phyloP scores from a whole-genome alignment of 2,888 invertebrate species.

The Andricus quercusramuli region DNA sequence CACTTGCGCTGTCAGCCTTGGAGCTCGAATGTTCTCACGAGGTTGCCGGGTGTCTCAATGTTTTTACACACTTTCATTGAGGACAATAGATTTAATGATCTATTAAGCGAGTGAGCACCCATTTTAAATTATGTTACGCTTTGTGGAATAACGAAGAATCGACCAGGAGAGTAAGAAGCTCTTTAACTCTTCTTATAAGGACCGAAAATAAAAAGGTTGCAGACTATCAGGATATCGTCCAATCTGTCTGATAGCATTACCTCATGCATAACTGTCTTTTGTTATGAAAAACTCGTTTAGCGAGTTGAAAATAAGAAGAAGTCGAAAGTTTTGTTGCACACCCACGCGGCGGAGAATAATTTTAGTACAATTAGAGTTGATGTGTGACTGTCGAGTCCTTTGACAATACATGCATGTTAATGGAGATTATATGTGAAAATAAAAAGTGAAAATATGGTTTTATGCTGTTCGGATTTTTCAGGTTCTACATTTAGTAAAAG shows the following conservation, averaged over 20 bases:
- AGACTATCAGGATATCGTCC: neutral
- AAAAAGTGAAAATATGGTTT: neutral
- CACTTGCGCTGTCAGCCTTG: conserved; percentile 14
- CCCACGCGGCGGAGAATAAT: neutral
- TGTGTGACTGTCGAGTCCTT: neutral
- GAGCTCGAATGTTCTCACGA: conserved; percentile 29
- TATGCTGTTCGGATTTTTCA: neutral
- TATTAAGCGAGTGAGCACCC: conserved; percentile 32
- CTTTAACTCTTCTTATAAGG: neutral
- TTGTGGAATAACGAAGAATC: conserved; percentile 23
- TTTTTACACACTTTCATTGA: conserved; percentile 40
- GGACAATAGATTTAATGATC: conserved; percentile 24
- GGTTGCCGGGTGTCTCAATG: conserved; percentile 17
- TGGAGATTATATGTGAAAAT: neutral
- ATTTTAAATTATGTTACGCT: conserved; percentile 2
- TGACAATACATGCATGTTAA: neutral
- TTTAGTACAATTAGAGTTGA: neutral
- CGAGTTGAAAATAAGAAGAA: neutral
- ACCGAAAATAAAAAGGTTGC: neutral
- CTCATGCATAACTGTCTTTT: neutral
- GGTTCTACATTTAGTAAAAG: neutral
- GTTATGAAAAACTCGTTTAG: neutral
- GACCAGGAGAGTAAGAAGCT: neutral
- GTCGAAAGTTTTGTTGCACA: neutral
- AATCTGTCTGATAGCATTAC: neutral